Evolutionary conservation across 2,113 vertebrate species (phyloP).

Genomic region (Triplophysa rosa): DNA sequence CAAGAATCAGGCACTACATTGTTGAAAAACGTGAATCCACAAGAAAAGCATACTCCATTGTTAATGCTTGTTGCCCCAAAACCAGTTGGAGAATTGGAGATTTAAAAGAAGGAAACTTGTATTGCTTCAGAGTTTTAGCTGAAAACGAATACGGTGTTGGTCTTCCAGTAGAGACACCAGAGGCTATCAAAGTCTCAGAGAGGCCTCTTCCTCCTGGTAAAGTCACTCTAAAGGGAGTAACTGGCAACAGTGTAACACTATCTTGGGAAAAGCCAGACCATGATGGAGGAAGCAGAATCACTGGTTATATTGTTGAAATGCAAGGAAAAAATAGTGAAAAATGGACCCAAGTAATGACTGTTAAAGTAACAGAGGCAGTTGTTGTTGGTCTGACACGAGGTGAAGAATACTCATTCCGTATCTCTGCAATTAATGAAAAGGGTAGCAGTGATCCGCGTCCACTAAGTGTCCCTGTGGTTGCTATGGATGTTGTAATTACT

Average conservation of each 20-base stretch:
- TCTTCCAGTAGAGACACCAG: conserved; percentile 89
- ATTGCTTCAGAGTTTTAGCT: conserved; percentile 94
- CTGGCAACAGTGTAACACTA: conserved; percentile 85
- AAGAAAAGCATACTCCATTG: conserved; percentile 95
- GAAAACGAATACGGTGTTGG: conserved; percentile 97
- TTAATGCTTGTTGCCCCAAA: conserved; percentile 91
- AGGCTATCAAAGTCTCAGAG: conserved; percentile 93
- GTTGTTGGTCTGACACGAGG: conserved; percentile 89
- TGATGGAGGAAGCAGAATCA: conserved; percentile 95
- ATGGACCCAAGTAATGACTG: conserved; percentile 90
- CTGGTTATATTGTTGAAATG: conserved; percentile 96
- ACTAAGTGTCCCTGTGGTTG: conserved; percentile 88
- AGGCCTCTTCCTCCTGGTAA: conserved; percentile 95
- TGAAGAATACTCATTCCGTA: conserved; percentile 95
- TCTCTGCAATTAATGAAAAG: conserved; percentile 94
- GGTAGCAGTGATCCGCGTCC: conserved; percentile 92
- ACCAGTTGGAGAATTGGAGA: conserved; percentile 92
- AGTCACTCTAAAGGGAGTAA: conserved; percentile 89
- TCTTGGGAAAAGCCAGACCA: conserved; percentile 98
- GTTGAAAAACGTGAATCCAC: conserved; percentile 96
- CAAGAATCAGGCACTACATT: conserved; percentile 93
- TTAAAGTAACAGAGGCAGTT: conserved; percentile 87
- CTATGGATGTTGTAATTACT: conserved; percentile 90
- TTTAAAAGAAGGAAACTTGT: conserved; percentile 90
- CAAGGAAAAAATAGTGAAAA: conserved; percentile 94